A percentile compares a stretch with the other conserved stretches of the same genome.
Conservation (phyloP, 2,113 vertebrate genomes). For the Callipepla squamata region DNA sequence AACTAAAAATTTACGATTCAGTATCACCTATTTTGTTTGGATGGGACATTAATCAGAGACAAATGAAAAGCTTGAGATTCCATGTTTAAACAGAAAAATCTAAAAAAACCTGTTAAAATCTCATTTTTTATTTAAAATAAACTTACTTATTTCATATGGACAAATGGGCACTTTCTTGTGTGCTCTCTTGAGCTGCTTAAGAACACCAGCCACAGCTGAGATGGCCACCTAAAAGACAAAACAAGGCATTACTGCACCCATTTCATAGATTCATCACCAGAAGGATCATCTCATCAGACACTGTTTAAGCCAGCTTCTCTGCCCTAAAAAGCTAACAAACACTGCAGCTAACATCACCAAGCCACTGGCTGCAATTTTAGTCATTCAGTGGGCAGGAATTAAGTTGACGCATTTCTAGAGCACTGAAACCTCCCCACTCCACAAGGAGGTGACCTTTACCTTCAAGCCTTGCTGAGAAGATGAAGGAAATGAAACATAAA, state of each 20-base stretch:
- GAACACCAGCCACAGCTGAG: conserved; percentile 92
- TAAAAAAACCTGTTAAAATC: not conserved
- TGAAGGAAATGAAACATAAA: not conserved
- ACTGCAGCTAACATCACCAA: not conserved
- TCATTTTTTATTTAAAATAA: not conserved
- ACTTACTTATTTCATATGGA: conserved; percentile 89
- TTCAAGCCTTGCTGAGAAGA: not conserved
- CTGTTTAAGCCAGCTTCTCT: not conserved
- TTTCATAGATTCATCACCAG: not conserved
- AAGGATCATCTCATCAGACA: not conserved
- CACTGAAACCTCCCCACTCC: not conserved
- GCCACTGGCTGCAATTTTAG: not conserved
- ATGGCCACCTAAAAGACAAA: conserved; percentile 88
- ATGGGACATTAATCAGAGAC: not conserved
- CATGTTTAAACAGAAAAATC: not conserved
- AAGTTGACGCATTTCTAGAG: not conserved
- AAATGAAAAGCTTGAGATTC: not conserved
- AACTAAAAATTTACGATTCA: not conserved
- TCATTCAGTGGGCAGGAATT: not conserved
- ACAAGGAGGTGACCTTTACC: not conserved
- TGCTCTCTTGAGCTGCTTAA: conserved; percentile 93
- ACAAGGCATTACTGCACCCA: not conserved
- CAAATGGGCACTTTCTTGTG: conserved; percentile 91
- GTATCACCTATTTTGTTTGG: not conserved
- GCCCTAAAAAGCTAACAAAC: not conserved